These are phyloP conservation scores for Dyspetes luteomarginatus DNA, from an alignment of 2,888 invertebrate genomes.

Conservation along the genomic window DNA sequence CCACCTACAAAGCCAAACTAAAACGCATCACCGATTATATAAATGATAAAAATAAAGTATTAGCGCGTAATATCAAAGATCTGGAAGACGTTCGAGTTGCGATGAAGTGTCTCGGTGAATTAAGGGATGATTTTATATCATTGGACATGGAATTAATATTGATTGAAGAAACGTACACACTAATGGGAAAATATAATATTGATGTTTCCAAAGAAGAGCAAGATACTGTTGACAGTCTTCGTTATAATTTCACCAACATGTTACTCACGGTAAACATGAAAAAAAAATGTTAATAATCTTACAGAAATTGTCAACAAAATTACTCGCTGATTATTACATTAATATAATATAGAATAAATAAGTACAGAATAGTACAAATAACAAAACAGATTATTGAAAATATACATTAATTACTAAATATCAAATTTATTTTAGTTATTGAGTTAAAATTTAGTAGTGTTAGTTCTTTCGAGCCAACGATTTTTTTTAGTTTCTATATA, in stretches of 20 bases:
- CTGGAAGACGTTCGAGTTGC: slow-evolving; percentile 91
- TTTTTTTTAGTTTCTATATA: too few species aligned
- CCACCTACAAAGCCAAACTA: slow-evolving; percentile 89
- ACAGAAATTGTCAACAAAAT: not conserved
- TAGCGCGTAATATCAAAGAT: slow-evolving; percentile 89
- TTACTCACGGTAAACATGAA: slow-evolving; percentile 86
- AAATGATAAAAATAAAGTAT: slow-evolving; percentile 88
- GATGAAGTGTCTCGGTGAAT: slow-evolving; percentile 90
- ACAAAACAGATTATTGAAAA: too few species aligned
- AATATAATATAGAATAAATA: too few species aligned
- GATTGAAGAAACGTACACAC: slow-evolving; percentile 92
- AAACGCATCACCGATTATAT: slow-evolving; percentile 90
- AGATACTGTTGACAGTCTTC: slow-evolving; percentile 90
- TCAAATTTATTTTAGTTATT: too few species aligned
- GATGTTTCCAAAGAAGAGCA: slow-evolving; percentile 91
- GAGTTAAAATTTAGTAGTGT: too few species aligned
- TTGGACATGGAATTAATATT: slow-evolving; percentile 90
- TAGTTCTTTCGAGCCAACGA: too few species aligned
- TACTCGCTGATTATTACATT: too few species aligned
- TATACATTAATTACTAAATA: too few species aligned
- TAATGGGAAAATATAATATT: slow-evolving; percentile 88
- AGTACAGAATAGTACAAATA: too few species aligned
- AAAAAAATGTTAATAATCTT: slow-evolving; percentile 3
- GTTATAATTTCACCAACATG: slow-evolving; percentile 91
- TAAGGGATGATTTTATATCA: slow-evolving; percentile 91